Percentiles rank a stretch among this genome's conserved stretches.
phyloP scores from a whole-genome alignment of 2,113 vertebrate genomes.

The Strigops habroptila region DNA sequence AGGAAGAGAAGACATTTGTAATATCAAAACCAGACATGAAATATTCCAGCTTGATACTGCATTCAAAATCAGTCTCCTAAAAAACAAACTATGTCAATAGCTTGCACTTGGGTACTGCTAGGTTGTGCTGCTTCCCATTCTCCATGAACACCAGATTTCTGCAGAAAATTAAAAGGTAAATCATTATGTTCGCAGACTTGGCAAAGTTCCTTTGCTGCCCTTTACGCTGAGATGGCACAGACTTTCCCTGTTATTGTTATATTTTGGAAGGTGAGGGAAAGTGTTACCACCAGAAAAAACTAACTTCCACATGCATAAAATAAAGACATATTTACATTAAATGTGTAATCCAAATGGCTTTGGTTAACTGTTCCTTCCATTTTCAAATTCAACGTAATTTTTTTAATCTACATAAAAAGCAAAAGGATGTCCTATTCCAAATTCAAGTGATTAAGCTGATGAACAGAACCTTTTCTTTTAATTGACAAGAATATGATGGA shows the following conservation, averaged over 20 bases:
- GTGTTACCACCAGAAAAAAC: neutral
- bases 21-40: neutral
- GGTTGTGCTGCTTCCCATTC: neutral
- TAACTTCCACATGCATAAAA: neutral
- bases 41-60: neutral
- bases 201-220: neutral
- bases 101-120: neutral
- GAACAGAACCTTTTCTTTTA: neutral
- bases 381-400: neutral
- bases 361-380: neutral
- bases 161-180: neutral
- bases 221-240: neutral
- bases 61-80: neutral
- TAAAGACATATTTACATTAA: neutral
- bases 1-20: neutral
- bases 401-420: neutral
- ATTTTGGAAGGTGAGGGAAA: neutral
- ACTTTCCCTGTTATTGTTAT: neutral
- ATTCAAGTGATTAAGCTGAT: neutral
- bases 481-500: neutral
- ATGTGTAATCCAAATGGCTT: neutral
- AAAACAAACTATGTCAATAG: neutral
- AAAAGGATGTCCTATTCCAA: neutral
- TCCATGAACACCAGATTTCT: accelerated
- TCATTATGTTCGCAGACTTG: neutral